These are phyloP conservation scores for Drosophila hamatofila DNA, from an alignment of 2,888 invertebrate species.

Conservation along the genomic window DNA sequence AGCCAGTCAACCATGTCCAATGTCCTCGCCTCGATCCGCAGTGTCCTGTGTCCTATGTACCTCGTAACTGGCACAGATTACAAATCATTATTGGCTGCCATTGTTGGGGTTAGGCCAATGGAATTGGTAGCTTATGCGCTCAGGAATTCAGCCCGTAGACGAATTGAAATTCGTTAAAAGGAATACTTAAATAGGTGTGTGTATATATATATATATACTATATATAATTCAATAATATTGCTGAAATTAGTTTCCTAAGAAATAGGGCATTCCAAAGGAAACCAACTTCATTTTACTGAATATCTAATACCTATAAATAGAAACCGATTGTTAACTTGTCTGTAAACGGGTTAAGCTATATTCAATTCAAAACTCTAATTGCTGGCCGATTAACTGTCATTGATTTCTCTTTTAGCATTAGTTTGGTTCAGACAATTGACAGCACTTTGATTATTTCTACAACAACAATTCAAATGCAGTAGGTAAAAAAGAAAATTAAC, in stretches of 20 bases:
- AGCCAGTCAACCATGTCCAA: slow-evolving; percentile 20
- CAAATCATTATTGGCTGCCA: slow-evolving; percentile 65
- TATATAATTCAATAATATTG: not conserved
- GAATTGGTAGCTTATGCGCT: slow-evolving; percentile 17
- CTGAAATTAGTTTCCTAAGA: not conserved
- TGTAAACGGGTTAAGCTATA: not conserved
- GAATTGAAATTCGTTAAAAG: slow-evolving; percentile 25
- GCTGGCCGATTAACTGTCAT: not conserved
- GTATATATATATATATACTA: not conserved
- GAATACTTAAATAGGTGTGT: not conserved
- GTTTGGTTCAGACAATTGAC: slow-evolving; percentile 38
- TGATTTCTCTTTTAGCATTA: slow-evolving; percentile 2
- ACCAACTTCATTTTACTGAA: not conserved
- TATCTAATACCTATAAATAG: not conserved
- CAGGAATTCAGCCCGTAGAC: slow-evolving; percentile 9
- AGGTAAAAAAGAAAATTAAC: slow-evolving; percentile 17
- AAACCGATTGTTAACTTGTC: not conserved
- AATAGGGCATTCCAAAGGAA: not conserved
- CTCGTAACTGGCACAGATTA: slow-evolving; percentile 54
- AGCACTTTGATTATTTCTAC: slow-evolving; percentile 25
- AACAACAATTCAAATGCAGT: not conserved
- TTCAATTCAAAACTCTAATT: not conserved
- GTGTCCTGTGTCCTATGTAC: slow-evolving; percentile 18
- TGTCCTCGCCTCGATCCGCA: slow-evolving; percentile 21
- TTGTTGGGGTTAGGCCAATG: slow-evolving; percentile 38